Percentiles rank a stretch among this genome's conserved stretches.
phyloP scores from a whole-genome alignment of 2,113 vertebrate species.

The Neogale vison region DNA sequence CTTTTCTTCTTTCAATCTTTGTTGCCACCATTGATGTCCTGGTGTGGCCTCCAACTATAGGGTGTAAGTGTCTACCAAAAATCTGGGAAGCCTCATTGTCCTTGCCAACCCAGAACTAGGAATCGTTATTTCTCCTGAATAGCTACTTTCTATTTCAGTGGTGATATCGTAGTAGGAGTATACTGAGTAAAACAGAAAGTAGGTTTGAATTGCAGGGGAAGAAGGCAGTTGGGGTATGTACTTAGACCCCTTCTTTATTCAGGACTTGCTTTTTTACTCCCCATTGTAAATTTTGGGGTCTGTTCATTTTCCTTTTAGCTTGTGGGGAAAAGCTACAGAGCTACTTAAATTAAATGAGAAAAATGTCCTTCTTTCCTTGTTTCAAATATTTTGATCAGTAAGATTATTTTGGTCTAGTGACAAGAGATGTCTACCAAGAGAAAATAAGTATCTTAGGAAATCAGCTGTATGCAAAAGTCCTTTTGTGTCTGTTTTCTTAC shows the following conservation, averaged over 20 bases:
- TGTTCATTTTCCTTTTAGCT: conserved; percentile 37
- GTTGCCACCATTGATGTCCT: not conserved
- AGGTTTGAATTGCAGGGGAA: not conserved
- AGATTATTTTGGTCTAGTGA: not conserved
- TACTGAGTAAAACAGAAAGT: conserved; percentile 27
- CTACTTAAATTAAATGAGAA: conserved; percentile 17
- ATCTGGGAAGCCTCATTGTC: not conserved
- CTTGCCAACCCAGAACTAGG: not conserved
- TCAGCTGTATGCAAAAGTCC: not conserved
- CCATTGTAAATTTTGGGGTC: not conserved
- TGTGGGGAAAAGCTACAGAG: conserved; percentile 12
- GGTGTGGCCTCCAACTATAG: not conserved
- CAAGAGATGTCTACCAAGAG: not conserved
- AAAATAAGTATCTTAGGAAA: not conserved
- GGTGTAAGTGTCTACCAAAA: not conserved
- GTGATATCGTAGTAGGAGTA: not conserved
- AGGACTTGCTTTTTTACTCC: not conserved
- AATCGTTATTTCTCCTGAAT: not conserved
- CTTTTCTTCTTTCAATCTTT: conserved; percentile 10
- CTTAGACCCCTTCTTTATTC: not conserved
- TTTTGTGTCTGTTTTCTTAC: not conserved
- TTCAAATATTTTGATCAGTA: not conserved
- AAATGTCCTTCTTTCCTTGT: not conserved
- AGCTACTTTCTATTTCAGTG: conserved; percentile 19
- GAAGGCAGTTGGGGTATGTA: not conserved